Evolutionary conservation across 2,113 vertebrate genomes (phyloP), one percentile per base, ranked within the genome.

Genomic region (Acinonyx jubatus): DNA sequence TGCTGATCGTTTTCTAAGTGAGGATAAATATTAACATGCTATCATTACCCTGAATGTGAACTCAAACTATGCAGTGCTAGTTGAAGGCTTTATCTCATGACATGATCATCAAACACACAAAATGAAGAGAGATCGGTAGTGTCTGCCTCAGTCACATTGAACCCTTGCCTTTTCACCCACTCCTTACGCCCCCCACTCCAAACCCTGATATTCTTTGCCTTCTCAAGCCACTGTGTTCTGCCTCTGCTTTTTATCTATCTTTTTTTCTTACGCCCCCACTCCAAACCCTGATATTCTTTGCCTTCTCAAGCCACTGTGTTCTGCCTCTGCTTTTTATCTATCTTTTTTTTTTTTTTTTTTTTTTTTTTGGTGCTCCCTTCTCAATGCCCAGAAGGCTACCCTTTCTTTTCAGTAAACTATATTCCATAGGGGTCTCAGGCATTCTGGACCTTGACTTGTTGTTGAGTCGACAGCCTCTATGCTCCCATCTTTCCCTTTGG

Each of bases 11-110:
- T 96, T 57, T 96, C 29, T 85, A 92, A 92, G 63, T 80, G 63
- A 50, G 88, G 45, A 63, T 87, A 95, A 95, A 80, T 55, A 92
- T 84, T 71, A 88, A 84, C 74, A 88, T 14, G 61, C 41, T 7
- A 21, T 69, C 61, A 94, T 65, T 21, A 73, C 9, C 29, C 50
- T 38, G 63, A 76, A 65, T 86, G 55, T 85, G 74, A 92, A 50
- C 63, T 94, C 57, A 36, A 19, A 48, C 48, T 91, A 36, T 1
- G 4, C 45, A 31, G 33, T 16, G 38, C 48, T 48, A n/a, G 31
- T 9, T 63, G 69, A 92, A 95, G 38, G 38, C 9, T 52, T 88
- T 83, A 86, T 92, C 87, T 91, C 89, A 89, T 45, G n/a, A 88
- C 73, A 4, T 15, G 85, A 73, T 89, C 90, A 79, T 31, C 55